Conservation (phyloP, 2,797 vertebrate species). For the Phalanger gymnotis region DNA sequence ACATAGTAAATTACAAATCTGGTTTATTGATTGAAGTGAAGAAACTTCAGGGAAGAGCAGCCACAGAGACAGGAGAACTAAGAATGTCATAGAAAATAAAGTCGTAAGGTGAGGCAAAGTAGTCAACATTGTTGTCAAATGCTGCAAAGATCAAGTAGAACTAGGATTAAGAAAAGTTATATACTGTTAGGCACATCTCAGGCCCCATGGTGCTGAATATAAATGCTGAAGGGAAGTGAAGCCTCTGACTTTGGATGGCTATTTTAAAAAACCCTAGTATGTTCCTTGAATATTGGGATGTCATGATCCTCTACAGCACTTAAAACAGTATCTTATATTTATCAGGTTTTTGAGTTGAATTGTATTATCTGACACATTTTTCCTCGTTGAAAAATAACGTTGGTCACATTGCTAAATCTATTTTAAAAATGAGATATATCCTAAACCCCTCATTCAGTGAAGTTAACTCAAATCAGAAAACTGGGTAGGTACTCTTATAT, state of each 20-base stretch:
- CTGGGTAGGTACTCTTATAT: slow-evolving; percentile 28
- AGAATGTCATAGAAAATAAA: background rate
- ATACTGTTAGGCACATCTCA: background rate
- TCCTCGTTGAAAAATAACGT: background rate
- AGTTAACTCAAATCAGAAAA: slow-evolving; percentile 50
- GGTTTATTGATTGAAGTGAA: background rate
- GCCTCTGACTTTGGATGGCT: background rate
- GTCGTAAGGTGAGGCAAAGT: background rate
- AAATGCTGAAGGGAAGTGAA: background rate
- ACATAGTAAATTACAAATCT: background rate
- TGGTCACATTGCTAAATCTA: background rate
- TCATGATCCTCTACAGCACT: background rate
- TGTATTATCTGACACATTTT: slow-evolving; percentile 6
- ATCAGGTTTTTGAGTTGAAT: background rate
- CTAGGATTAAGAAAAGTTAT: background rate
- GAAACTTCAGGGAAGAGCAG: background rate
- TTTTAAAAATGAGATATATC: slow-evolving; percentile 14
- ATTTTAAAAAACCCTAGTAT: background rate
- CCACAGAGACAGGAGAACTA: background rate
- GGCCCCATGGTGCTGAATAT: background rate
- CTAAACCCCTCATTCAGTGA: slow-evolving; percentile 49
- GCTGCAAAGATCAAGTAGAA: background rate
- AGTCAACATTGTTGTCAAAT: background rate
- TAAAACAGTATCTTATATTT: background rate
- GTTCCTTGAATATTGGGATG: background rate